Base-by-base conservation (phyloP, 2,113 vertebrate genomes). In the Microcebus murinus region DNA sequence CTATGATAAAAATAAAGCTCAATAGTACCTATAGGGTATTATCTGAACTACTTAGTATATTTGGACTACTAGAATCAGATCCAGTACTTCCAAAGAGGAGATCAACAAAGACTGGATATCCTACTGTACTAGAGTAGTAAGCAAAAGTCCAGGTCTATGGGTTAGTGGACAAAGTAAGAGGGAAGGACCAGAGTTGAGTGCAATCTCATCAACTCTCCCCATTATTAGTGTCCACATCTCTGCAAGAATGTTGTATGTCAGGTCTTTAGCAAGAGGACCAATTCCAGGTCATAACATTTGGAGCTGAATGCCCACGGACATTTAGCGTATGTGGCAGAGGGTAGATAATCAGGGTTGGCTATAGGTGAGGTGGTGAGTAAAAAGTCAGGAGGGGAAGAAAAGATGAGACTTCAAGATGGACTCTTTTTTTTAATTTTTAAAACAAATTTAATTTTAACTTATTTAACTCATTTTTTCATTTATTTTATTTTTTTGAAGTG, bases 301-400 rank as follows among this genome's bases (percentile, higher is more conserved):
- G 31, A 9, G 6, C 2, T n/a, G 10, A 6, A 1, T 50, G 2
- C 13, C 42, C 34, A 89, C n/a, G 10, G 1, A 2, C 9, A n/a
- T 81, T 15, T 50, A 59, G 39, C 34, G 42, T 84, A 12, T 70
- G 27, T 50, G 36, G 2, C 27, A 23, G 11, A 18, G 27, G 17
- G 68, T 12, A 7, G 12, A 4, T 45, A 31, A 31, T 71, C 27
- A 82, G 8, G 14, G 8, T 7, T 61, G 25, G 2, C 1, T 39
- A 27, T 0, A 0, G 15, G 13, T 36, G 2, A 4, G 4, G 36
- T 71, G 45, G 23, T 12, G 65, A 85, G 2, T 27, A 71, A 29
- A 71, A 14, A 23, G 77, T 55, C 9, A 55, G 13, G 17, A 71
- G 23, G 21, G 77, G 36, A 23, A 82, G 29, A 70, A 70, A 61